Percentiles rank a stretch among this genome's conserved stretches.
Conservation (phyloP, 2,888 invertebrate species). For the Notodonta dromedarius region DNA sequence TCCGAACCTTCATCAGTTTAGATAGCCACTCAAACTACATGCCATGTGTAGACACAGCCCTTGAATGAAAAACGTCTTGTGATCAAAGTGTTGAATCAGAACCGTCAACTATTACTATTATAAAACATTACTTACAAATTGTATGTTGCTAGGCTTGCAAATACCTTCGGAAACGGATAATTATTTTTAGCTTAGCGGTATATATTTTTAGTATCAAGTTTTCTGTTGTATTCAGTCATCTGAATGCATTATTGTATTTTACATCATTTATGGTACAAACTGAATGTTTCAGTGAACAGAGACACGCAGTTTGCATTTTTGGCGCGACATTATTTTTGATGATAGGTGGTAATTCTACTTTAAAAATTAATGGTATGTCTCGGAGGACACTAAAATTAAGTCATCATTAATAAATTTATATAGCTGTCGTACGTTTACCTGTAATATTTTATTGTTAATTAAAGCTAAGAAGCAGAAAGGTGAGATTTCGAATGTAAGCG, state of each 20-base stretch:
- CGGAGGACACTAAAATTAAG: slow-evolving; percentile 22
- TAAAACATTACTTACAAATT: too few species aligned
- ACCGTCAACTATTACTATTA: background rate
- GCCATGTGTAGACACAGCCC: background rate
- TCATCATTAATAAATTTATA: slow-evolving; percentile 22
- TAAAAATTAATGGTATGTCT: slow-evolving; percentile 17
- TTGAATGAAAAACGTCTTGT: background rate
- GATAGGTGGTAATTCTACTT: background rate
- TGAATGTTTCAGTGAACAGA: slow-evolving; percentile 14
- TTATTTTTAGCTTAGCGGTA: too few species aligned
- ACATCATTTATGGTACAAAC: slow-evolving; percentile 6
- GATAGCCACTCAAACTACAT: slow-evolving; percentile 1
- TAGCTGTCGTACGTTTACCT: slow-evolving; percentile 26
- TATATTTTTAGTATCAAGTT: too few species aligned
- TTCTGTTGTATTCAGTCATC: background rate
- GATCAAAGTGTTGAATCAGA: background rate
- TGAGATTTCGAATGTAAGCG: slow-evolving; percentile 67
- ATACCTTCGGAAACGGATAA: too few species aligned
- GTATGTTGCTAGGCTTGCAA: too few species aligned
- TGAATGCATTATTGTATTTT: slow-evolving; percentile 16
- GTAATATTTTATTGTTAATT: slow-evolving; percentile 65
- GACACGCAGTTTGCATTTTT: background rate
- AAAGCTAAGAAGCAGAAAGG: slow-evolving; percentile 80
- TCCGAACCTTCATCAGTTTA: background rate
- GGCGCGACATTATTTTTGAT: too few species aligned